These are phyloP conservation scores for Lasaia peninsularis DNA, from an alignment of 1,140 invertebrate species.

Conservation along the genomic window DNA sequence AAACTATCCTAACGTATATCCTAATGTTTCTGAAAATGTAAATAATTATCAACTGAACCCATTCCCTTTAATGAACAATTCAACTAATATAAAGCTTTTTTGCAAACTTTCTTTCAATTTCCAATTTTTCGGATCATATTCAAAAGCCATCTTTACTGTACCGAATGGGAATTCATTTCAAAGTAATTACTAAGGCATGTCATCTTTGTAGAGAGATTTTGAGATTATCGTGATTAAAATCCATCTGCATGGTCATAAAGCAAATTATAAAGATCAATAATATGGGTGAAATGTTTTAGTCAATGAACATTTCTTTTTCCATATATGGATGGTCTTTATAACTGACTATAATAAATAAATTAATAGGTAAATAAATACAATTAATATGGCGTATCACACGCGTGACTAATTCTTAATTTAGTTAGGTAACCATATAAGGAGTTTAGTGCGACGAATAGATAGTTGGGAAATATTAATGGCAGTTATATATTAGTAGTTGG, in stretches of 20 bases:
- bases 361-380: constrained; percentile 30
- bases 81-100: too few relatives aligned
- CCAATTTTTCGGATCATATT: not conserved
- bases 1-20: too few relatives aligned
- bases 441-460: constrained; percentile 48
- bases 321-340: not conserved
- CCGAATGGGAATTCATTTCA: not conserved
- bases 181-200: not conserved
- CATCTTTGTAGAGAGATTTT: not conserved
- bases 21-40: too few relatives aligned
- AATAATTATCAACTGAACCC: too few relatives aligned
- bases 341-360: not conserved
- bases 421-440: constrained; percentile 24
- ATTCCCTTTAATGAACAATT: too few relatives aligned
- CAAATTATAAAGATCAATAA: not conserved
- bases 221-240: not conserved
- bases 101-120: too few relatives aligned
- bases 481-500: not conserved
- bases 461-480: not conserved
- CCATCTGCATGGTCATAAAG: not conserved
- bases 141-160: not conserved
- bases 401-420: constrained; percentile 53
- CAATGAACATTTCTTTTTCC: not conserved
- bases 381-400: constrained; percentile 41
- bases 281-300: not conserved